Conservation (phyloP, 1,140 invertebrate genomes). For the Condylostylus longicornis region DNA sequence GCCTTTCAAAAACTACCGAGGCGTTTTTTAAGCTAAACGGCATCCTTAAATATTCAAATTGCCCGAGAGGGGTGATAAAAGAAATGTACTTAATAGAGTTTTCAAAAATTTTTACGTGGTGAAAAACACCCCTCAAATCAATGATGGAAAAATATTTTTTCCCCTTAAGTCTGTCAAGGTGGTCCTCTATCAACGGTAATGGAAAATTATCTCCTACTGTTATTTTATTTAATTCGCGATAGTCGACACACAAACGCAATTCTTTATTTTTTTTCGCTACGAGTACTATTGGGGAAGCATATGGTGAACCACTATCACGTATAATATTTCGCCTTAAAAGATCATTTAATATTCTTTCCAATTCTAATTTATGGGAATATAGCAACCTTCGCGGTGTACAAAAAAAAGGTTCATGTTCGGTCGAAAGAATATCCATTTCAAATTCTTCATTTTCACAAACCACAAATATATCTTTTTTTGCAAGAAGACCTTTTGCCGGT, state of each 20-base stretch:
- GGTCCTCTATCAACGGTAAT: conserved; percentile 36
- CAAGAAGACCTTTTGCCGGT: no score
- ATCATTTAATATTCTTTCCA: conserved; percentile 8
- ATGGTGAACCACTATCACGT: conserved; percentile 12
- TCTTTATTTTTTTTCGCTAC: conserved; percentile 18
- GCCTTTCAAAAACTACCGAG: conserved; percentile 2
- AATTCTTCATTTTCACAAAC: no score
- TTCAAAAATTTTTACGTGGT: conserved; percentile 12
- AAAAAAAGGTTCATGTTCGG: conserved; percentile 4
- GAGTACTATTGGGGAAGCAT: conserved; percentile 13
- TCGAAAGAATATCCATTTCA: conserved; percentile 7
- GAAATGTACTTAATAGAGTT: conserved; percentile 19
- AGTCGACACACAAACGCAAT: conserved; percentile 22
- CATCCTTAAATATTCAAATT: conserved; percentile 21
- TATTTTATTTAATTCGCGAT: conserved; percentile 15
- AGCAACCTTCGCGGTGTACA: conserved; percentile 2
- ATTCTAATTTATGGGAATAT: conserved; percentile 2
- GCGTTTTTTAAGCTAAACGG: conserved; percentile 16
- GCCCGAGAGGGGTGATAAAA: conserved; percentile 22
- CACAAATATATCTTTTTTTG: no score
- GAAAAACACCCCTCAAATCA: conserved; percentile 16
- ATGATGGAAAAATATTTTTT: conserved; percentile 13
- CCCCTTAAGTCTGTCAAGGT: conserved; percentile 12
- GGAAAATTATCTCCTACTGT: conserved; percentile 8
- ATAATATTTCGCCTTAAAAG: conserved; percentile 12